phyloP scores from a whole-genome alignment of 2,797 vertebrate genomes.

The Pipistrellus pipistrellus region DNA sequence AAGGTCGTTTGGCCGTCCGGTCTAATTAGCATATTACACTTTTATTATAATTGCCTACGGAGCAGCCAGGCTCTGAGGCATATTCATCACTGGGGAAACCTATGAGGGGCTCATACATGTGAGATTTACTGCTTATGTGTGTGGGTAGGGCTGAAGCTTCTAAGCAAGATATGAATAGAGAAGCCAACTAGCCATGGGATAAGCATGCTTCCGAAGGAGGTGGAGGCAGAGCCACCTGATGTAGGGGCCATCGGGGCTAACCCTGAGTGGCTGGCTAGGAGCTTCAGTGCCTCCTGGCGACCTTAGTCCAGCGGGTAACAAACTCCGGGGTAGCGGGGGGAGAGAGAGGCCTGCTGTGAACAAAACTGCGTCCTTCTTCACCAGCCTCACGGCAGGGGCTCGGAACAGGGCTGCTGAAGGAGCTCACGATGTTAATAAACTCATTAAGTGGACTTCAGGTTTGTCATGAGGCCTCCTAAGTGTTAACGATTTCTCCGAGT shows the following conservation, averaged over 20 bases:
- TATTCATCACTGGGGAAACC: not conserved
- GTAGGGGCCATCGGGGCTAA: not conserved
- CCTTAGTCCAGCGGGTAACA: not conserved
- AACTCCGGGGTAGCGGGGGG: too few species aligned
- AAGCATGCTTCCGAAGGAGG: not conserved
- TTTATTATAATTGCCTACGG: not conserved
- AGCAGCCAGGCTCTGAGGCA: not conserved
- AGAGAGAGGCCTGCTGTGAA: not conserved
- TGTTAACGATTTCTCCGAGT: not conserved
- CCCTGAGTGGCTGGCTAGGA: too few species aligned
- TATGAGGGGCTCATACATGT: fast-evolving
- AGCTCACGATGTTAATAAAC: not conserved
- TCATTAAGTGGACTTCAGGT: not conserved
- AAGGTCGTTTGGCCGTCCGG: too few species aligned
- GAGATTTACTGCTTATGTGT: not conserved
- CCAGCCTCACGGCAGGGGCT: not conserved
- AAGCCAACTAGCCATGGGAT: not conserved
- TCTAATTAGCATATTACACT: too few species aligned
- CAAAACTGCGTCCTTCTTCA: not conserved
- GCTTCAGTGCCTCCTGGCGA: not conserved
- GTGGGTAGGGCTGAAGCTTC: not conserved
- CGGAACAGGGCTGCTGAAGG: not conserved
- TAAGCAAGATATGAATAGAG: not conserved
- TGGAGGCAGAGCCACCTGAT: not conserved
- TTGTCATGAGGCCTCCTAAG: not conserved